phyloP scores from a whole-genome alignment of 1,140 invertebrate genomes.

The Drosophila trapezifrons region DNA sequence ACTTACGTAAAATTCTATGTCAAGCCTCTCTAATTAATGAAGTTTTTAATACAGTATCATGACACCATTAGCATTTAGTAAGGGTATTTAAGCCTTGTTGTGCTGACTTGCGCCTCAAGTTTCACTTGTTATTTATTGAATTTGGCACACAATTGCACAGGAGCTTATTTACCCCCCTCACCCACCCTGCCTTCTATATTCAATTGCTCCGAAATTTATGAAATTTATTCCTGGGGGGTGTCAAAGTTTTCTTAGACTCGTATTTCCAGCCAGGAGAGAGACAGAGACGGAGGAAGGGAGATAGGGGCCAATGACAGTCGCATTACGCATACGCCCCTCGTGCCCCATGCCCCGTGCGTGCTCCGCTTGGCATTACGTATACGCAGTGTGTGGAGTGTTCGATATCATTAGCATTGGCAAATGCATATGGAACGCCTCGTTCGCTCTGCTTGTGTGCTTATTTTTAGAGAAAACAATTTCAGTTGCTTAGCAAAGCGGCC shows the following conservation, averaged over 20 bases:
- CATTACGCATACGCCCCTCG: constrained; percentile 40
- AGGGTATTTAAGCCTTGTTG: constrained; percentile 10
- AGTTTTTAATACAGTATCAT: no score
- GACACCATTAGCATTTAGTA: neutral
- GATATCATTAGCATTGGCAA: constrained; percentile 39
- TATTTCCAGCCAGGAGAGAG: neutral
- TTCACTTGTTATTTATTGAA: constrained; percentile 53
- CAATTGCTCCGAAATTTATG: constrained; percentile 49
- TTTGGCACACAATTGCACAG: constrained; percentile 49
- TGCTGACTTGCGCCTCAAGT: neutral
- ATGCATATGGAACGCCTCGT: constrained; percentile 17
- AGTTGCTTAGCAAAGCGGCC: constrained; percentile 44
- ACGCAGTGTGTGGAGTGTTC: constrained; percentile 26
- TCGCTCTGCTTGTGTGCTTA: constrained; percentile 8
- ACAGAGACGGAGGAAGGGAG: neutral
- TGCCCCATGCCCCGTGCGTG: neutral
- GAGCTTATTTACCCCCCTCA: constrained; percentile 18
- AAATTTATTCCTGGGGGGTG: constrained; percentile 34
- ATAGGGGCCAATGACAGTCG: constrained; percentile 21
- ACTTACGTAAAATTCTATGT: no score
- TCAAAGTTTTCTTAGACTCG: constrained; percentile 34
- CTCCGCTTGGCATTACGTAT: constrained; percentile 20
- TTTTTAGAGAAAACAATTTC: constrained; percentile 44
- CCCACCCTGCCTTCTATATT: constrained; percentile 3
- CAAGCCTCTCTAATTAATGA: no score